Evolutionary conservation across 2,797 vertebrate species (phyloP).

Genomic region (Oreochromis grahami): DNA sequence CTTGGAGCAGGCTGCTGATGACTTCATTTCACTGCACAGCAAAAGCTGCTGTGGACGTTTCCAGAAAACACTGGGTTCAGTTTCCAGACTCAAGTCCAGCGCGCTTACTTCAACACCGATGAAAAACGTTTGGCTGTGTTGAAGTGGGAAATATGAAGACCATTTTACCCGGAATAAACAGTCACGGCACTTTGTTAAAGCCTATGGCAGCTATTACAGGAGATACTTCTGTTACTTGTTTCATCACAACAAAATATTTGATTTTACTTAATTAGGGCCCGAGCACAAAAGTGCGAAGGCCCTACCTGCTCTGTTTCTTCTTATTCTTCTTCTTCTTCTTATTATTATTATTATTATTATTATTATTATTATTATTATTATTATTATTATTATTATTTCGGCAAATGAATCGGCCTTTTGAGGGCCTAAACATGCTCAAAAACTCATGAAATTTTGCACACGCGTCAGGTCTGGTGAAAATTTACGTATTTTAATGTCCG

Average conservation of each 20-base stretch:
- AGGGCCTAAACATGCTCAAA: too few relatives aligned
- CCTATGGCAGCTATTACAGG: neutral
- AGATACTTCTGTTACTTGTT: fast-evolving
- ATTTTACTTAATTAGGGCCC: neutral
- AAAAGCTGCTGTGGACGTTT: neutral
- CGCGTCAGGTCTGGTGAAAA: too few relatives aligned
- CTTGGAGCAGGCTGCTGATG: neutral
- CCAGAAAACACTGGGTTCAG: neutral
- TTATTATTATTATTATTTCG: too few relatives aligned
- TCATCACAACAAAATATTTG: neutral
- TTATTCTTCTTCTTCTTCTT: too few relatives aligned
- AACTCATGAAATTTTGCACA: too few relatives aligned
- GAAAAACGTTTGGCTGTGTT: neutral
- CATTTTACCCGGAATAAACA: neutral
- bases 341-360: too few relatives aligned
- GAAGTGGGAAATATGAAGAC: neutral
- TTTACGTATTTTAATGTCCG: too few relatives aligned
- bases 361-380: too few relatives aligned
- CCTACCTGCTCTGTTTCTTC: too few relatives aligned
- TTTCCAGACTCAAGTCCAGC: neutral
- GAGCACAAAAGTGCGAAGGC: too few relatives aligned
- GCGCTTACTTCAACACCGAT: neutral
- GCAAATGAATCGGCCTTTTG: too few relatives aligned
- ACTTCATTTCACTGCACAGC: neutral
- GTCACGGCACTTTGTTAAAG: neutral